Evolutionary conservation across 1,140 invertebrate genomes (phyloP), one percentile per base, ranked within the genome.

Genomic region (Aphis gossypii): DNA sequence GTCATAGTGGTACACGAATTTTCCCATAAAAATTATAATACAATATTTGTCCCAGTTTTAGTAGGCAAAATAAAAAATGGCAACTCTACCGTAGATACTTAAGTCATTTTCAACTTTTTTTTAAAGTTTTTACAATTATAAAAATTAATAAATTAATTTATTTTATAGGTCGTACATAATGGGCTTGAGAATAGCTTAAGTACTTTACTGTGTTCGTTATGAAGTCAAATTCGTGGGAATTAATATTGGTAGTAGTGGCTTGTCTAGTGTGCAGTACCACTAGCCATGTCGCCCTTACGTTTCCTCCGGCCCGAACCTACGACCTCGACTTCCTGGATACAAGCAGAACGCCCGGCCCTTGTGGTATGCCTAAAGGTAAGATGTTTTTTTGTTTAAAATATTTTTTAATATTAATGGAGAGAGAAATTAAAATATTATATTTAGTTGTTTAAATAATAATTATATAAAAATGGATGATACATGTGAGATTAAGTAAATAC

Each of bases 281-380:
- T 18, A 93, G 94, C 92, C 98, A 98, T 95, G 98, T 98, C 11
- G 97, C 97, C 6, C 95, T 98, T n/a, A 98, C 97, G 8, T 98
- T 97, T 95, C 98, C 98, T 83, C 97, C 97, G 9, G 97, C 98
- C 1, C 96, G 98, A 94, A 97, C 97, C 94, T 99, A 97, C 95
- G 98, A 98, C 95, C 96, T 99, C 95, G 99, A 99, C 96, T 99
- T 99, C 96, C 96, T 99, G 95, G 98, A 99, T 95, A 99, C 97
- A 95, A 96, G 97, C 91, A 96, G 98, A 94, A 99, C 98, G 35
- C 97, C 97, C 94, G 97, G 97, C 93, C 98, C 98, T 54, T 99
- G 99, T 95, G 99, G 99, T 94, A 99, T 99, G 97, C 98, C 98
- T 14, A 98, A 97, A 97, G 98, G 98, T 99, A 95, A 96, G 96